Conservation (phyloP, 2,797 vertebrate genomes). For the Neopelma chrysocephalum region DNA sequence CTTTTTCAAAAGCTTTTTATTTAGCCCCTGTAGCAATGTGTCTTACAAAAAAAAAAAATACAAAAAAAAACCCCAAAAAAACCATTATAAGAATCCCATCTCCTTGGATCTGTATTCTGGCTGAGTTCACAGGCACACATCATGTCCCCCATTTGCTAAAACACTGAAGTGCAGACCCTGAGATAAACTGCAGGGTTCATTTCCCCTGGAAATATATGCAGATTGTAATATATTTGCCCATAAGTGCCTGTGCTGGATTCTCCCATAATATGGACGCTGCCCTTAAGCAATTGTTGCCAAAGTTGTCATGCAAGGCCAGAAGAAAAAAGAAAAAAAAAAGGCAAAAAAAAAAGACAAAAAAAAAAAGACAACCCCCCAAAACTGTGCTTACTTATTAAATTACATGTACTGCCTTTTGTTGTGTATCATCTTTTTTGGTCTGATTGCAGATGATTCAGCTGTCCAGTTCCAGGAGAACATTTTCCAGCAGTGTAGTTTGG, state of each 20-base stretch:
- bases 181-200: conserved; percentile 37
- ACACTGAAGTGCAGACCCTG: conserved; percentile 1
- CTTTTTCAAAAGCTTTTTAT: conserved; percentile 62
- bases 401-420: conserved; percentile 24
- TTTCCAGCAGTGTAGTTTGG: conserved; percentile 14
- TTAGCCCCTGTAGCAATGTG: conserved; percentile 48
- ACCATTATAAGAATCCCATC: conserved; percentile 2
- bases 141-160: conserved; percentile 30
- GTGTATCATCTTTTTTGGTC: neutral
- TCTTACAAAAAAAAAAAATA: conserved; percentile 18
- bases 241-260: neutral
- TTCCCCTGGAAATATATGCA: conserved; percentile 18
- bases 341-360: neutral
- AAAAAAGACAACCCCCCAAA: neutral
- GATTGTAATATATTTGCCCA: neutral
- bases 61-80: neutral
- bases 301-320: neutral
- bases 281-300: neutral
- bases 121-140: conserved; percentile 22
- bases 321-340: accelerated
- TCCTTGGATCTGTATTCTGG: conserved; percentile 46
- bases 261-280: neutral
- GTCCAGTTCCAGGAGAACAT: conserved; percentile 39
- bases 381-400: conserved; percentile 1
- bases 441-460: conserved; percentile 35